Conservation (phyloP, 2,797 vertebrate species). For the Sebastes elongatus region DNA sequence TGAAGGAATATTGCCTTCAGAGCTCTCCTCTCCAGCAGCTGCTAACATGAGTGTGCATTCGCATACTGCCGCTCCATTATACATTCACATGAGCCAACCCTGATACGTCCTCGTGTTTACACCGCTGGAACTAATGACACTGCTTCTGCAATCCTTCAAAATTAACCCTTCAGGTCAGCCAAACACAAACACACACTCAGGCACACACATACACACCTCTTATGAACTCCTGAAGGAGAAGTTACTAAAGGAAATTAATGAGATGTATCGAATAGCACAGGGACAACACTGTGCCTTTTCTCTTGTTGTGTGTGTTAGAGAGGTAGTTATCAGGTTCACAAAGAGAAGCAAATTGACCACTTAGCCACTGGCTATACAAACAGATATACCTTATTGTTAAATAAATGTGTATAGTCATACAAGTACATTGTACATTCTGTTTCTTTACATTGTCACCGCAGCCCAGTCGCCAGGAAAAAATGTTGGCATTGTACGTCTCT, state of each 20-base stretch:
- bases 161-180: slow-evolving; percentile 63
- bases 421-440: not conserved
- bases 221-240: slow-evolving; percentile 46
- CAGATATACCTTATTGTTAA: slow-evolving; percentile 16
- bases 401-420: not conserved
- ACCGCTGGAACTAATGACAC: slow-evolving; percentile 64
- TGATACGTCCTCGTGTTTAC: slow-evolving; percentile 58
- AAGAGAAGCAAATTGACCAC: slow-evolving; percentile 13
- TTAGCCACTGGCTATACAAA: not conserved
- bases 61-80: slow-evolving; percentile 30
- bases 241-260: slow-evolving; percentile 49
- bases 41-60: slow-evolving; percentile 4
- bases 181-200: slow-evolving; percentile 20
- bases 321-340: slow-evolving; percentile 12
- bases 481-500: not conserved
- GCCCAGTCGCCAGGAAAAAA: not conserved
- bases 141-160: slow-evolving; percentile 61
- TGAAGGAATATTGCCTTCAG: slow-evolving; percentile 7
- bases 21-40: slow-evolving; percentile 21
- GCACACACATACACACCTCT: slow-evolving; percentile 12
- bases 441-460: not conserved
- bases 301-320: slow-evolving; percentile 12
- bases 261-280: slow-evolving; percentile 27
- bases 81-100: slow-evolving; percentile 33
- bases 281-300: slow-evolving; percentile 12